These are phyloP conservation scores for Potorous gilbertii DNA, from an alignment of 2,797 vertebrate genomes.

Conservation along the genomic window DNA sequence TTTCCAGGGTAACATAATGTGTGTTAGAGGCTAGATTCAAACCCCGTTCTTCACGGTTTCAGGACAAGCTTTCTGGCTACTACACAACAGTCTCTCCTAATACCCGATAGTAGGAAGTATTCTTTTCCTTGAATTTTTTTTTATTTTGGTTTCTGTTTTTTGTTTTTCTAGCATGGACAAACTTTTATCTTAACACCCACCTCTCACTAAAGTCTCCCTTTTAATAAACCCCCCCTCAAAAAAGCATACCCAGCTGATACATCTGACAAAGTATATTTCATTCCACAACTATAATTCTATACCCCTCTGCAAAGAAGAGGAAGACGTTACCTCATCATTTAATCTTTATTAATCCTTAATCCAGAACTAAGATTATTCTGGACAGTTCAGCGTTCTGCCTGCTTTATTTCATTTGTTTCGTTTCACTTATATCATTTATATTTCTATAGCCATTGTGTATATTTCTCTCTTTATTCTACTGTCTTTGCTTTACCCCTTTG, in stretches of 20 bases:
- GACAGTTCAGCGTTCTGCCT: background rate
- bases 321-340: background rate
- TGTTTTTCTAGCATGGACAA: background rate
- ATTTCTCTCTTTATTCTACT: background rate
- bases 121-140: background rate
- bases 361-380: background rate
- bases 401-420: too few relatives aligned
- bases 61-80: background rate
- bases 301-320: background rate
- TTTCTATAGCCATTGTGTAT: background rate
- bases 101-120: background rate
- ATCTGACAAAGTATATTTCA: background rate
- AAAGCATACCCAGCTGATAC: background rate
- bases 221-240: background rate
- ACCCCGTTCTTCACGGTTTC: background rate
- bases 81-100: background rate
- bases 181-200: background rate
- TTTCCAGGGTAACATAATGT: background rate
- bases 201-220: background rate
- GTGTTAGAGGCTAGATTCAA: background rate
- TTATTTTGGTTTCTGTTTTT: background rate
- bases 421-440: background rate
- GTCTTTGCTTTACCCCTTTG: background rate
- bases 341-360: background rate
- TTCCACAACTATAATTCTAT: background rate